Evolutionary conservation across 2,113 vertebrate genomes (phyloP).

Genomic region (Peromyscus polionotus): DNA sequence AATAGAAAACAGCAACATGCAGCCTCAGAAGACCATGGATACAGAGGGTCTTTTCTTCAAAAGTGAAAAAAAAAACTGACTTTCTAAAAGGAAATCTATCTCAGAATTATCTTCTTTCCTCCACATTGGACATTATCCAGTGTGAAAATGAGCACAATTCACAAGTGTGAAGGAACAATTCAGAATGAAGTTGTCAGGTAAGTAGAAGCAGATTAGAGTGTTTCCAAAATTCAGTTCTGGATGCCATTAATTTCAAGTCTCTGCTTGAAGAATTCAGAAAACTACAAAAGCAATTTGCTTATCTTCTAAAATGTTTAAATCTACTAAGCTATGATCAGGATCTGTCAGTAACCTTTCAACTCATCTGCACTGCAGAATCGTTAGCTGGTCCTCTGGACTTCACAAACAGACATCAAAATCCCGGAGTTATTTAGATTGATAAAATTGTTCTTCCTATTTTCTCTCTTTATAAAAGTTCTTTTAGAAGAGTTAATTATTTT

Average conservation of each 20-base stretch:
- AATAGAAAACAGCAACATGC: not conserved
- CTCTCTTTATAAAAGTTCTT: conserved; percentile 14
- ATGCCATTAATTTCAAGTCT: not conserved
- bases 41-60: not conserved
- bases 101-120: not conserved
- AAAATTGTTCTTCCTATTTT: not conserved
- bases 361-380: not conserved
- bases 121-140: not conserved
- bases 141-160: not conserved
- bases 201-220: not conserved
- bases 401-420: not conserved
- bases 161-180: not conserved
- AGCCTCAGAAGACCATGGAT: not conserved
- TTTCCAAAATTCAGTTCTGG: not conserved
- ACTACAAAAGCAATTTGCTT: not conserved
- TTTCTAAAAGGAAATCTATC: not conserved
- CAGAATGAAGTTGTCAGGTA: not conserved
- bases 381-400: not conserved
- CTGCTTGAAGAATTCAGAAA: conserved; percentile 57
- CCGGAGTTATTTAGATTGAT: not conserved
- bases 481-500: not conserved
- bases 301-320: not conserved
- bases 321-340: not conserved
- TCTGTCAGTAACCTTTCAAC: not conserved
- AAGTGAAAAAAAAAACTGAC: not conserved